Base-by-base conservation (phyloP, 2,113 vertebrate species). In the Microtus oregoni region DNA sequence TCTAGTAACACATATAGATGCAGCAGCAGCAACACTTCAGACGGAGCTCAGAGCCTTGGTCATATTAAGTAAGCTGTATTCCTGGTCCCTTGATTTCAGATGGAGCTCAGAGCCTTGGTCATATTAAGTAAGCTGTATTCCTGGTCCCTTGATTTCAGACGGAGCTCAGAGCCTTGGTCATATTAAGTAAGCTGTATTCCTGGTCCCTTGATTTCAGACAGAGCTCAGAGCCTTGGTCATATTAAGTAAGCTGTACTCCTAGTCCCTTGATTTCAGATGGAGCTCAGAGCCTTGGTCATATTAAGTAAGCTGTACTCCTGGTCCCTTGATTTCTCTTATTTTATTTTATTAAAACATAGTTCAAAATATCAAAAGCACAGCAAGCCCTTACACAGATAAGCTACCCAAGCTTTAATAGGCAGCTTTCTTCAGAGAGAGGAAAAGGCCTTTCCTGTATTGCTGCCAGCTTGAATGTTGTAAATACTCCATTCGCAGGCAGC, bases 321-420 rank as follows among this genome's bases (percentile, higher is more conserved):
- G n/a, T 4, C 14, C 15, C 52, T 95, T 32, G 73, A 44, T 52
- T 94, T 65, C 38, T 81, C 85, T 83, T 88, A 86, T 30, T 86
- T 91, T n/a, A 20, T 41, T 86, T 94, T 91, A 83, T 68, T 72
- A 92, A 86, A 92, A 19, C 38, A 44, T 67, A 73, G 61, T 78
- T 94, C 24, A 93, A 91, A 89, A 68, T 92, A 87, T 86, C 24
- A 78, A 89, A 55, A 77, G 11, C 75, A 22, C 15, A 70, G 20
- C 17, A 65, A 52, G 13, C n/a, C 6, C 22, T 93, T 89, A 50
- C 24, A 41, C 6, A 52, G 67, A 19, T 24, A 63, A 63, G 58
- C 50, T 93, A 61, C 13, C 52, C 14, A 76, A 47, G 68, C 41
- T 82, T 95, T 70, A 87, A 82, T 10, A 91, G 55, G 19, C 26